phyloP scores from a whole-genome alignment of 1,140 invertebrate genomes.

The Stegodyphus mimosarum region DNA sequence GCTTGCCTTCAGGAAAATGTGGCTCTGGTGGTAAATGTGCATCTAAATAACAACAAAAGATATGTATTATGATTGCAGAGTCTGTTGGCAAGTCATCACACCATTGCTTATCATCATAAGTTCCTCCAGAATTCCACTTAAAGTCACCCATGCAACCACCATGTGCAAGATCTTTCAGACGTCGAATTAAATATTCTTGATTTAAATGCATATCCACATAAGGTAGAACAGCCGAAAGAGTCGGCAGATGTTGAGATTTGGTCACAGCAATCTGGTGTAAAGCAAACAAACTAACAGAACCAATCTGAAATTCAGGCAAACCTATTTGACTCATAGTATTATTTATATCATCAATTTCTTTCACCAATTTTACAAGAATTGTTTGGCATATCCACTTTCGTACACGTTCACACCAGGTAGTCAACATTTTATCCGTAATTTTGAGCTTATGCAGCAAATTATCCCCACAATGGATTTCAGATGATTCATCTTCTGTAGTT shows the following conservation, averaged over 20 bases:
- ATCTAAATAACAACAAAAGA: conserved; percentile 84
- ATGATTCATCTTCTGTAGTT: conserved; percentile 63
- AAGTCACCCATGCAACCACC: conserved; percentile 85
- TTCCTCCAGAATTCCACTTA: conserved; percentile 81
- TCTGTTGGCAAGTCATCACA: conserved; percentile 81
- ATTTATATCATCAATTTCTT: conserved; percentile 79
- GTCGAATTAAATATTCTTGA: conserved; percentile 84
- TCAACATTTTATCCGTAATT: conserved; percentile 57
- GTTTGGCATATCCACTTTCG: conserved; percentile 81
- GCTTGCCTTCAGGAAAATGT: conserved; percentile 78
- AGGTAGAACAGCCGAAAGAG: conserved; percentile 77
- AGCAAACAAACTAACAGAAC: conserved; percentile 69
- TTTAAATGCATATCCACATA: conserved; percentile 83
- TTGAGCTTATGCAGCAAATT: conserved; percentile 51
- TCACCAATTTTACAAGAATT: conserved; percentile 77
- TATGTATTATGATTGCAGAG: conserved; percentile 81
- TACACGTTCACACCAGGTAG: conserved; percentile 68
- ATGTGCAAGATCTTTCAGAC: conserved; percentile 80
- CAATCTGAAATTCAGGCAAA: conserved; percentile 78
- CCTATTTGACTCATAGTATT: conserved; percentile 76
- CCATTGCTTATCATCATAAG: conserved; percentile 80
- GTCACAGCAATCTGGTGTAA: conserved; percentile 71
- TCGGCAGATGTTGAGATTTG: conserved; percentile 76
- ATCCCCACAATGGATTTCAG: conserved; percentile 62
- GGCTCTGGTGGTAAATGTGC: conserved; percentile 81